These are phyloP conservation scores for Nibea coibor DNA, from an alignment of 2,113 vertebrate species.

Conservation along the genomic window DNA sequence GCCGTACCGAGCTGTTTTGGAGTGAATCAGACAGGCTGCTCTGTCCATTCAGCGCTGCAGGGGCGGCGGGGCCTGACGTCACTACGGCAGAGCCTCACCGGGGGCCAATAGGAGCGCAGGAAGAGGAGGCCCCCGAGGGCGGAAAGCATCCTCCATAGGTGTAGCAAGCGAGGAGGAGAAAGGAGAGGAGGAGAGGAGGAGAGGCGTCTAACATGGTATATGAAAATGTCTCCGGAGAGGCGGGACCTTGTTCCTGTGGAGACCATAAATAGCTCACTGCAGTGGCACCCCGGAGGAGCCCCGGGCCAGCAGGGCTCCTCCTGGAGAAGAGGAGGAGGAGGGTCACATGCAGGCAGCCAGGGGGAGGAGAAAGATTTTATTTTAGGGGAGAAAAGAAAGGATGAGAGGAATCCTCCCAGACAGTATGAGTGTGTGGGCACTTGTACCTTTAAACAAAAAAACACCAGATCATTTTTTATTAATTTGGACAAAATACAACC, in stretches of 20 bases:
- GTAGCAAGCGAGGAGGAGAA: conserved; percentile 45
- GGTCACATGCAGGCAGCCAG: neutral
- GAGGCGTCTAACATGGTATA: conserved; percentile 40
- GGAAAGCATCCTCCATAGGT: conserved; percentile 68
- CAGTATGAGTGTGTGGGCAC: neutral
- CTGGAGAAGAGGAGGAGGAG: neutral
- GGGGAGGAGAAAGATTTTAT: conserved; percentile 13
- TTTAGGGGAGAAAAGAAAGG: neutral
- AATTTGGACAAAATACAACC: neutral
- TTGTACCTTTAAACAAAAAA: neutral
- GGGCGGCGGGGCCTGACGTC: conserved; percentile 90
- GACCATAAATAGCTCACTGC: conserved; percentile 82
- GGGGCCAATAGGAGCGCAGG: conserved; percentile 78
- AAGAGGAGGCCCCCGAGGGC: conserved; percentile 51
- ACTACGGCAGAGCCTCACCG: conserved; percentile 83
- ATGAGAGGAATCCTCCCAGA: neutral
- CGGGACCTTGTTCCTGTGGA: conserved; percentile 62
- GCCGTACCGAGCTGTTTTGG: conserved; percentile 77
- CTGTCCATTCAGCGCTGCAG: conserved; percentile 96
- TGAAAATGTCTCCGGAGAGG: conserved; percentile 72
- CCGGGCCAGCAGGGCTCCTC: conserved; percentile 48
- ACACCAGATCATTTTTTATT: neutral
- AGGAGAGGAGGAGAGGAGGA: conserved; percentile 42
- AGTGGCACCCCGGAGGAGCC: conserved; percentile 65
- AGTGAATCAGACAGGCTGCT: conserved; percentile 82